Conservation (phyloP, 1,140 invertebrate genomes). For the Eufriesea mexicana region DNA sequence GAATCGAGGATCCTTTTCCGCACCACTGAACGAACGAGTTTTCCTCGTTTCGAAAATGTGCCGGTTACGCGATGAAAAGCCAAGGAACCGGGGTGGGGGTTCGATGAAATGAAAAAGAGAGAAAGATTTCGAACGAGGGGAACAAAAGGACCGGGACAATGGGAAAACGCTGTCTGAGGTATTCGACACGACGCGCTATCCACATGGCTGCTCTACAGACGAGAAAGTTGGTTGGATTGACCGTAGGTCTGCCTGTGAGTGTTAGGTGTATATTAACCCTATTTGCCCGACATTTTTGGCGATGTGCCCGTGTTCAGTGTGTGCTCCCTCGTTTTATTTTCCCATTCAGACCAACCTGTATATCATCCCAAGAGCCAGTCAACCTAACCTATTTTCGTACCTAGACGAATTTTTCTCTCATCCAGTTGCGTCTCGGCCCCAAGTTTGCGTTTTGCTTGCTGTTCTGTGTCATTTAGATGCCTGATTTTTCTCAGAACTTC, state of each 20-base stretch:
- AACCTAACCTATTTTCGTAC: neutral
- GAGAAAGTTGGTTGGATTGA: conserved; percentile 78
- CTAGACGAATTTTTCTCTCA: conserved; percentile 9
- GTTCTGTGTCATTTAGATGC: conserved; percentile 61
- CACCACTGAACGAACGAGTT: neutral
- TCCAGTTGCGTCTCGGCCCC: conserved; percentile 42
- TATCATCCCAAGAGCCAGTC: neutral
- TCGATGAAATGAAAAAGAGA: neutral
- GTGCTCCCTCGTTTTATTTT: conserved; percentile 59
- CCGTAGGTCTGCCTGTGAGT: conserved; percentile 81
- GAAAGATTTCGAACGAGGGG: neutral
- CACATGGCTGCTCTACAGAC: conserved; percentile 64
- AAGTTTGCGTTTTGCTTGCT: conserved; percentile 45
- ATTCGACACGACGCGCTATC: conserved; percentile 75
- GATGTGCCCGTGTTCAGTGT: conserved; percentile 78
- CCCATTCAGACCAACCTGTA: neutral
- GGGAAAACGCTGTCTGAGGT: conserved; percentile 28
- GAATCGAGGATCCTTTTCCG: conserved; percentile 28
- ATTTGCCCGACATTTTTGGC: conserved; percentile 78
- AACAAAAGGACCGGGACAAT: neutral
- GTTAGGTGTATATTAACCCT: conserved; percentile 79
- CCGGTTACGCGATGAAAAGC: neutral
- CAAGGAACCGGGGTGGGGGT: neutral
- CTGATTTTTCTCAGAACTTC: conserved; percentile 61
- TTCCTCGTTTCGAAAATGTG: neutral